Evolutionary conservation across 2,113 vertebrate species (phyloP), one percentile per base, ranked within the genome.

Genomic region (Dromaius novaehollandiae): DNA sequence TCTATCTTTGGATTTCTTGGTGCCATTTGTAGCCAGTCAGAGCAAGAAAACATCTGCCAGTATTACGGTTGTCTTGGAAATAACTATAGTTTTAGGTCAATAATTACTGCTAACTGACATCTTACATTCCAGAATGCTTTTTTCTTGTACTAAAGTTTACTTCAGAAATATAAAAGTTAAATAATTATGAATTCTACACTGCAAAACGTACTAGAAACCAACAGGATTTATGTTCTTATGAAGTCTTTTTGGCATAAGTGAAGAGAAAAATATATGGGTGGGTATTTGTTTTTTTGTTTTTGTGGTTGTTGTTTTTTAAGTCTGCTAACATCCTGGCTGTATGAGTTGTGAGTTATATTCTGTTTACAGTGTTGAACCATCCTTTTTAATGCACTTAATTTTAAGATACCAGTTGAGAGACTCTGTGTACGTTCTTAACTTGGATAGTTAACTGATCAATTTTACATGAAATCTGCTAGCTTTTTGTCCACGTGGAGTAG

Each of bases 41-140:
- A 94, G 88, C 84, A 91, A 88, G 93, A 94, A 97, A 68, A 84
- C 92, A 93, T 97, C 89, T 97, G 85, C 84, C 51, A 70, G 64
- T 86, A 38, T 77, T 88, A 77, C 6, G 58, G 30, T 91, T 94
- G 36, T 86, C 89, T 91, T 95, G 78, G 87, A 95, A 93, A 64
- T 82, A 91, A 93, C 76, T 84, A 85, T 30, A 88, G 55, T 88
- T 91, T 94, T 86, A 86, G 91, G 79, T 94, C 87, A 96, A 55
- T 58, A 89, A 88, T 42, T 88, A 86, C 65, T 92, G 60, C 46
- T 91, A 88, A 50, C 76, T 90, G 92, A 68, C 42, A 68, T 74
- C 53, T 81, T 93, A 87, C 96, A 84, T 94, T 96, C 85, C 87
- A 53, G 64, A 83, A 77, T 66, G 60, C 18, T 51, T 94, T 94